Conservation (phyloP, 2,113 vertebrate species). For the Cheilinus undulatus region DNA sequence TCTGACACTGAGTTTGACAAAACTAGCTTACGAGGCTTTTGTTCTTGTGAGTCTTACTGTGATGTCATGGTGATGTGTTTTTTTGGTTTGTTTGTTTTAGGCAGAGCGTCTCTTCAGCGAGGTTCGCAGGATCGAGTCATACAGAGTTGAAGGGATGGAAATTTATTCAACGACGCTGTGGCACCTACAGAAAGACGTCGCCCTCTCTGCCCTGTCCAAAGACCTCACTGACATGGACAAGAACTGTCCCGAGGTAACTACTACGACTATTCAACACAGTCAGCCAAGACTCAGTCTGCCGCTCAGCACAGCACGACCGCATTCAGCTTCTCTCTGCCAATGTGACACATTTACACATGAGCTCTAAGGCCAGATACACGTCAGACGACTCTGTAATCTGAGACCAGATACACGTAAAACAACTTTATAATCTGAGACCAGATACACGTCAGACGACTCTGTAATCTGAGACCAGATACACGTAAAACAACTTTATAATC, state of each 20-base stretch:
- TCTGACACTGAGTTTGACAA: no score
- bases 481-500: no score
- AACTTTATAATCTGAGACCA: no score
- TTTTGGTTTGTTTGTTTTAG: conserved; percentile 74
- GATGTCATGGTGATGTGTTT: neutral
- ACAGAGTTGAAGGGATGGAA: conserved; percentile 97
- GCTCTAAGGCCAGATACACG: no score
- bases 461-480: no score
- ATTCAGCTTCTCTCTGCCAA: no score
- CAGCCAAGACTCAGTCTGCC: neutral
- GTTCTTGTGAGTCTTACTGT: neutral
- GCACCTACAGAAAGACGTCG: conserved; percentile 98
- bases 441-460: no score
- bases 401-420: no score
- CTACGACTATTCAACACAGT: neutral
- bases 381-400: no score
- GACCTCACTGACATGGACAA: conserved; percentile 99
- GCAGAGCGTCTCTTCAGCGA: conserved; percentile 97
- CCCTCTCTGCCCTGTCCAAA: conserved; percentile 95
- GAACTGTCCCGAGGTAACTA: conserved; percentile 94
- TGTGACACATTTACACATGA: no score
- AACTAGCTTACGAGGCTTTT: no score
- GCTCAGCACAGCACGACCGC: no score
- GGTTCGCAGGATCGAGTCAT: conserved; percentile 95
- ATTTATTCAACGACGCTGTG: conserved; percentile 98